phyloP scores from a whole-genome alignment of 2,113 vertebrate species.

The Sebastes fasciatus region DNA sequence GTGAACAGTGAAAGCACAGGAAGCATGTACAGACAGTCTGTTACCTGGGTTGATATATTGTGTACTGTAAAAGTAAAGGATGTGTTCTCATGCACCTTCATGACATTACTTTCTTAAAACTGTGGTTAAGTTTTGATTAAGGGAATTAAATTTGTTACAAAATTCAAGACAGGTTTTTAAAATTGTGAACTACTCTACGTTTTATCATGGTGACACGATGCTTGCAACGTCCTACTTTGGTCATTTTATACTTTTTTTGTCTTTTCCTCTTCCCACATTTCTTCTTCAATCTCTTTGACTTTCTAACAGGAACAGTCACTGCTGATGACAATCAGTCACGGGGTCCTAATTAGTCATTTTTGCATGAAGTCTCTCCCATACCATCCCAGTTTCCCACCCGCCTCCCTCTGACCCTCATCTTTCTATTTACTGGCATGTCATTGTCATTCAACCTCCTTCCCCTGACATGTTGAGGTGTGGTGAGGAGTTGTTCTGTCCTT shows the following conservation, averaged over 20 bases:
- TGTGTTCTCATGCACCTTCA: conserved; percentile 54
- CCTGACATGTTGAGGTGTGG: conserved; percentile 61
- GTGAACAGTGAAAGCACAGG: conserved; percentile 59
- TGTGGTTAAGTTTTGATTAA: conserved; percentile 55
- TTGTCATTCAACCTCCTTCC: conserved; percentile 55
- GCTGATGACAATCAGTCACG: conserved; percentile 27
- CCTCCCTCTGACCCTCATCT: conserved; percentile 17
- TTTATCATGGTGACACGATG: conserved; percentile 57
- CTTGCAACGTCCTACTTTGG: conserved; percentile 7
- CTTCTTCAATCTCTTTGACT: conserved; percentile 25
- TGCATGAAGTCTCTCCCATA: conserved; percentile 26
- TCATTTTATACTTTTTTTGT: conserved; percentile 24
- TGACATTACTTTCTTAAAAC: conserved; percentile 39
- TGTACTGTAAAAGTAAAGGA: conserved; percentile 18
- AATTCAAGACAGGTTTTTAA: conserved; percentile 41
- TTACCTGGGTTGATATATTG: conserved; percentile 14
- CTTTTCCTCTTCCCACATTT: conserved; percentile 33
- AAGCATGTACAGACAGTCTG: conserved; percentile 30
- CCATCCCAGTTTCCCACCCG: not conserved
- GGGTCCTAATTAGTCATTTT: conserved; percentile 47
- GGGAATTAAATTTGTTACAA: conserved; percentile 31
- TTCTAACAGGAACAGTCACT: conserved; percentile 44
- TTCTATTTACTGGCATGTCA: conserved; percentile 42
- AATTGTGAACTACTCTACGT: conserved; percentile 56
- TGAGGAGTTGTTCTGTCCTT: conserved; percentile 61